These are phyloP conservation scores for Penelope pileata DNA, from an alignment of 2,113 vertebrate species.

Conservation along the genomic window DNA sequence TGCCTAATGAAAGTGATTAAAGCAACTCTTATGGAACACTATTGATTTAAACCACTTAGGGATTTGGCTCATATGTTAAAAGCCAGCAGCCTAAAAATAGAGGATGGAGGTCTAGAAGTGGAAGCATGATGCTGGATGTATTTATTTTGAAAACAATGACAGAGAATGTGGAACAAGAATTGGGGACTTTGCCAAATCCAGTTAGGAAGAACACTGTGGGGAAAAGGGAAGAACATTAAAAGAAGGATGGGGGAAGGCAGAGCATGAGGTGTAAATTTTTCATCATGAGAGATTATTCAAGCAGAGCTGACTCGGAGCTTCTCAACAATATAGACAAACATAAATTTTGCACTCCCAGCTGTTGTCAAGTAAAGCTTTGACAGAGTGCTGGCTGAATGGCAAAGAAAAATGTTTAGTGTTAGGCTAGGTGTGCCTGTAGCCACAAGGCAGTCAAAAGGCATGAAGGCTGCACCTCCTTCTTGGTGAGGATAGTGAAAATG, in stretches of 20 bases:
- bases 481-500: neutral
- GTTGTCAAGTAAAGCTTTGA: neutral
- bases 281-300: conserved; percentile 39
- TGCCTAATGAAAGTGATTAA: neutral
- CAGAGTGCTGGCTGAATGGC: neutral
- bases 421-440: neutral
- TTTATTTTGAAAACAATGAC: conserved; percentile 6
- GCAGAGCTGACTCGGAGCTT: conserved; percentile 52
- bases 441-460: neutral
- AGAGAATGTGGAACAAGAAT: neutral
- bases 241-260: neutral
- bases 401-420: neutral
- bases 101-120: neutral
- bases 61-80: conserved; percentile 21
- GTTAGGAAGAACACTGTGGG: neutral
- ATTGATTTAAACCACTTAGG: conserved; percentile 11
- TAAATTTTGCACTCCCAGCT: conserved; percentile 36
- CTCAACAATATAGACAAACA: conserved; percentile 25
- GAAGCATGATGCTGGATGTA: neutral
- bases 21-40: neutral
- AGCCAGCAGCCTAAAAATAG: neutral
- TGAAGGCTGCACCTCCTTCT: neutral
- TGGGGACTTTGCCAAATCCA: conserved; percentile 27
- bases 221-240: neutral
- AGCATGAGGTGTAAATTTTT: conserved; percentile 34